Conservation (phyloP, 2,113 vertebrate genomes). For the Macroglossus sobrinus region DNA sequence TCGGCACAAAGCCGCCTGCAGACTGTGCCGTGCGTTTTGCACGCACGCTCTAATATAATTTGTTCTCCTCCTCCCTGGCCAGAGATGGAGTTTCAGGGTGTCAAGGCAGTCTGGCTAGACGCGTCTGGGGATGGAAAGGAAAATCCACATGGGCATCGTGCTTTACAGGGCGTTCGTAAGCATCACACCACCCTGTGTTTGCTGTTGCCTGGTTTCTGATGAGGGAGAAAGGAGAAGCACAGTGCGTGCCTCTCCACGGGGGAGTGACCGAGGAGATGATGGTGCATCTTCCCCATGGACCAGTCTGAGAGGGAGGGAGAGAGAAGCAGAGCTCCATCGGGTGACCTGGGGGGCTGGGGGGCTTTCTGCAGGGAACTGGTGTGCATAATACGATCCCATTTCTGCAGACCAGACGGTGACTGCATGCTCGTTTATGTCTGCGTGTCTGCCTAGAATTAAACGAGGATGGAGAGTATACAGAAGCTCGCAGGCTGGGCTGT, state of each 20-base stretch:
- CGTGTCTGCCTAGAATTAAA: background rate
- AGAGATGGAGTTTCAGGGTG: background rate
- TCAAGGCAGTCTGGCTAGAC: background rate
- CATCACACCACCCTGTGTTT: background rate
- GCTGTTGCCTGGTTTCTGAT: background rate
- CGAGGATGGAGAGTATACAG: background rate
- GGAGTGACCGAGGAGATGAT: background rate
- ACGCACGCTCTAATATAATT: background rate
- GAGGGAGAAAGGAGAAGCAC: background rate
- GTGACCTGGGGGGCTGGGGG: background rate
- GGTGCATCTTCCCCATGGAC: background rate
- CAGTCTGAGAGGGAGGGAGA: no score
- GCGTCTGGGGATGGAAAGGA: background rate
- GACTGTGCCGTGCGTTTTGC: background rate
- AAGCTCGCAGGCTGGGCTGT: background rate
- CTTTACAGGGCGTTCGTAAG: background rate
- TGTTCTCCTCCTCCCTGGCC: background rate
- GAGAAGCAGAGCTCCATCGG: no score
- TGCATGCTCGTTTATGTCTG: fast-evolving
- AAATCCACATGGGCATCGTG: background rate
- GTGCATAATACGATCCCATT: background rate
- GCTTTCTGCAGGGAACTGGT: background rate
- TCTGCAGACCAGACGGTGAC: background rate
- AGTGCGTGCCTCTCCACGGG: background rate
- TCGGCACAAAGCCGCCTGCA: background rate